Evolutionary conservation across 2,113 vertebrate species (phyloP).

Genomic region (Oxyruncus cristatus): DNA sequence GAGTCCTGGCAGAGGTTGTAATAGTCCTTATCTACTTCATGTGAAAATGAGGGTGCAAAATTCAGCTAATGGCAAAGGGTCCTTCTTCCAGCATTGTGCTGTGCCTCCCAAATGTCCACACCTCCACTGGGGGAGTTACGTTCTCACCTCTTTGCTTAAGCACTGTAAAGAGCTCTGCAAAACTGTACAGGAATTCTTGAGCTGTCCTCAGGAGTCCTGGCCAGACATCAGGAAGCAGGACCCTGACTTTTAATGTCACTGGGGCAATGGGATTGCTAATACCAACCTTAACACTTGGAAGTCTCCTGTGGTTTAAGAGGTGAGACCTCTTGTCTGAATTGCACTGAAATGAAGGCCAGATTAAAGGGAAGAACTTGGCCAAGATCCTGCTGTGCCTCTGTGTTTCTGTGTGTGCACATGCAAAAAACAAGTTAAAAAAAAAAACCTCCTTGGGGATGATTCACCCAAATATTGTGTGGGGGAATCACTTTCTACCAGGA

Average conservation of each 20-base stretch:
- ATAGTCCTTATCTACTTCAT: background rate
- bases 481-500: background rate
- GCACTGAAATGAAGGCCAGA: background rate
- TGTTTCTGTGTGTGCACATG: background rate
- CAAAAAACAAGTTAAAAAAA: background rate
- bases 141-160: background rate
- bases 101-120: background rate
- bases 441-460: background rate
- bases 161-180: background rate
- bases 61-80: background rate
- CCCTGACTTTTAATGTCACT: background rate
- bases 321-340: background rate
- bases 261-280: background rate
- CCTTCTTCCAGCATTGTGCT: background rate
- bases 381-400: background rate
- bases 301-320: background rate
- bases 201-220: background rate
- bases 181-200: background rate
- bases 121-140: background rate
- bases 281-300: background rate
- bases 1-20: background rate
- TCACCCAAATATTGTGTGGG: constrained; percentile 19
- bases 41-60: background rate
- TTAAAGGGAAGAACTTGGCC: background rate
- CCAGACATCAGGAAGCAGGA: background rate